Evolutionary conservation across 2,113 vertebrate genomes (phyloP), one percentile per base, ranked within the genome.

Genomic region (Xenopus laevis): DNA sequence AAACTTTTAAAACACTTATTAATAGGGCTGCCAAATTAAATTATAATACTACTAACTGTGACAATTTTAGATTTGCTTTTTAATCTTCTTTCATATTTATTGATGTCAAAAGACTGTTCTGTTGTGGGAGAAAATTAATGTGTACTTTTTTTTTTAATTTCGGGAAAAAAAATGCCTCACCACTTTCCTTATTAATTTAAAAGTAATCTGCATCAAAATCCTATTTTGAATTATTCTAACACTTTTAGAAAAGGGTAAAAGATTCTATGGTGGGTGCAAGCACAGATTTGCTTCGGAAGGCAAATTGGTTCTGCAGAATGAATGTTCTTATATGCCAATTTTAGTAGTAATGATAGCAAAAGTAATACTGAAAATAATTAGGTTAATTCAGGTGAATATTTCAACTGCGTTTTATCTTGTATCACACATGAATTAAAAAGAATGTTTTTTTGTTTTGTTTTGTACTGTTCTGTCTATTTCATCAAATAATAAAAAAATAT

Each of bases 141-240:
- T 0, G 4, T 1, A 67, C 74, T 79, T 68, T 71, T 78, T 45
- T 13, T 63, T 27, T 27, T 27, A 2, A 27, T 2, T 27, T 27
- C 4, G 23, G 67, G 55, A 74, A 58, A 27, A 27, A 27, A 27
- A 27, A 81, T 80, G 78, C 12, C 52, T 82, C 0, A 0, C 21
- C 72, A 68, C 30, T 23, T 77, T 82, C 74, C 45, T 79, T 79
- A 78, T 68, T 72, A 71, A 81, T 81, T 79, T 79, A 74, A 82
- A 82, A 82, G 80, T 80, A 83, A 74, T 72, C 18, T 61, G 45
- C 46, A 67, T 64, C 33, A 64, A 82, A 73, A 79, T 69, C 58
- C 12, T 82, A 47, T 79, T 81, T 83, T 77, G 4, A 77, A 59
- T 65, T 72, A 79, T 46, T n/a, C 71, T 50, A 13, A 79, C 17